A percentile compares a stretch with the other conserved stretches of the same genome.
Evolutionary conservation across 2,113 vertebrate genomes (phyloP).

Genomic region (Megaceryle maxima): DNA sequence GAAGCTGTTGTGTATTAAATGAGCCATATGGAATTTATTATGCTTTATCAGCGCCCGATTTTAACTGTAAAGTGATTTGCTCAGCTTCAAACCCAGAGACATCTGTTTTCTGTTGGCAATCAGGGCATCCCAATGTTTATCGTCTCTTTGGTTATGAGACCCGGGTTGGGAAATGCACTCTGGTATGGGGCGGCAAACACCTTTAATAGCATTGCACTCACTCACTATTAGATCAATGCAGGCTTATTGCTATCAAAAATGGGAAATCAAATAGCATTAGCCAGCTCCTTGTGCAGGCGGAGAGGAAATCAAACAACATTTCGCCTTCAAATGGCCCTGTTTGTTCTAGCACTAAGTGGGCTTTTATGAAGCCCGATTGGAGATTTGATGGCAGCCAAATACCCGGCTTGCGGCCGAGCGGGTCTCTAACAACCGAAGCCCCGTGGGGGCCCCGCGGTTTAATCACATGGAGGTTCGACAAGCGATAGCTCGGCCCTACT

Average conservation of each 20-base stretch:
- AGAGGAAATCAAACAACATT: constrained; percentile 94
- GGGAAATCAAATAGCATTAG: constrained; percentile 99
- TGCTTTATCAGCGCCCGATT: constrained; percentile 98
- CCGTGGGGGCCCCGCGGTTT: constrained; percentile 61
- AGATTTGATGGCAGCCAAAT: constrained; percentile 92
- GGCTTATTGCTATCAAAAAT: constrained; percentile 98
- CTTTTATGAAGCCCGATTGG: constrained; percentile 92
- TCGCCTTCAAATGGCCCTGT: constrained; percentile 88
- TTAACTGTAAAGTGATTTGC: constrained; percentile 99
- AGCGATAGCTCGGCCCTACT: neutral
- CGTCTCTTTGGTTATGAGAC: constrained; percentile 97
- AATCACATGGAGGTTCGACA: constrained; percentile 8
- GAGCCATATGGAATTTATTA: constrained; percentile 99
- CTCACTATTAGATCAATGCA: constrained; percentile 97
- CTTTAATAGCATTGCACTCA: constrained; percentile 97
- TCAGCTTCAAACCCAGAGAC: constrained; percentile 90
- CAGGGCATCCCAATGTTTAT: constrained; percentile 89
- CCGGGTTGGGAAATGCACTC: constrained; percentile 91
- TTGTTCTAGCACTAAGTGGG: constrained; percentile 95
- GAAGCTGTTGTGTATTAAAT: constrained; percentile 97
- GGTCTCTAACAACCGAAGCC: constrained; percentile 71
- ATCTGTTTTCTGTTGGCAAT: constrained; percentile 97
- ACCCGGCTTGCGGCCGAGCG: constrained; percentile 75
- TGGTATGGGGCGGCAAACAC: constrained; percentile 88
- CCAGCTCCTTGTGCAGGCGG: constrained; percentile 78